Evolutionary conservation across 37 sponge, comb jelly and placozoan species (phyloP).

Genomic region (Bolinopsis microptera): DNA sequence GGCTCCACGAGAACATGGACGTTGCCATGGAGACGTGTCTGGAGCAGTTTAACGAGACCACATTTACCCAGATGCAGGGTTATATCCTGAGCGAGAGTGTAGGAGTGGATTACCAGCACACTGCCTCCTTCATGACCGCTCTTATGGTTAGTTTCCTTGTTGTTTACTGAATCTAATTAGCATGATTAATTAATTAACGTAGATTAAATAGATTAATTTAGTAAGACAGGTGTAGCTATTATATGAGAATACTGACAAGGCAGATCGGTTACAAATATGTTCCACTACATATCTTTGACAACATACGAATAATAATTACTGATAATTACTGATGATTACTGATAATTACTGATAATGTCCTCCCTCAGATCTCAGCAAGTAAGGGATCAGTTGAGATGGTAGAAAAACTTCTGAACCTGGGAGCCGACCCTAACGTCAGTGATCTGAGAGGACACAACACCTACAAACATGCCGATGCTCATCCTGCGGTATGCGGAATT

Average conservation of each 20-base stretch:
- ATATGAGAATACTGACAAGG: too few relatives aligned
- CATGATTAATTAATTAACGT: too few relatives aligned
- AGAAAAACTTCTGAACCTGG: constrained; percentile 41
- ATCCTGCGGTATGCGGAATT: neutral
- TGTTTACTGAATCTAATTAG: too few relatives aligned
- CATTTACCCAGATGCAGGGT: neutral
- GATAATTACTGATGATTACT: too few relatives aligned
- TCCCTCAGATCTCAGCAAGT: constrained; percentile 35
- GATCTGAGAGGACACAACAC: neutral
- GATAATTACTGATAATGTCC: too few relatives aligned
- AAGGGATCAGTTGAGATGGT: constrained; percentile 1
- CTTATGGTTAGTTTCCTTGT: constrained; percentile 32
- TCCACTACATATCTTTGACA: too few relatives aligned
- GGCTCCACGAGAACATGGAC: constrained; percentile 25
- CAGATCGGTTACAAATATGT: too few relatives aligned
- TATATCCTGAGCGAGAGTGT: constrained; percentile 2
- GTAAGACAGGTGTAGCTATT: too few relatives aligned
- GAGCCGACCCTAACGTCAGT: constrained; percentile 18
- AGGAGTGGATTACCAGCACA: constrained; percentile 36
- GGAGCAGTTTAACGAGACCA: constrained; percentile 17
- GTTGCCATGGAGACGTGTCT: constrained; percentile 8
- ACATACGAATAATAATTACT: too few relatives aligned
- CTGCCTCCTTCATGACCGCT: constrained; percentile 29
- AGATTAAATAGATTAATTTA: too few relatives aligned
- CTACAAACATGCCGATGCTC: neutral